phyloP scores from a whole-genome alignment of 2,888 invertebrate genomes.

The Leptinotarsa tumamoca region DNA sequence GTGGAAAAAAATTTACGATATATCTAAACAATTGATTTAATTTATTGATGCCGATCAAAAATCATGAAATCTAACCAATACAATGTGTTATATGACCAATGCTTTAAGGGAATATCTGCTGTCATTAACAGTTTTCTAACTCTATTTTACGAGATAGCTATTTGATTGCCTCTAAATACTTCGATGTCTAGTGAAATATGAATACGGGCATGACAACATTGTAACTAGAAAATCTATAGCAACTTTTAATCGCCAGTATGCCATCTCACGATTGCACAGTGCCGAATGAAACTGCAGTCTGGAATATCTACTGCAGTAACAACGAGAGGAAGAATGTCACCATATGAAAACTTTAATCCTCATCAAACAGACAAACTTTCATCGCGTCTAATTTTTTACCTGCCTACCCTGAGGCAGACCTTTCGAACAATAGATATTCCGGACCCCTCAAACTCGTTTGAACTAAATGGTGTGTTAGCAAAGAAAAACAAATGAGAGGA shows the following conservation, averaged over 20 bases:
- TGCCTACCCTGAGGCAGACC: conserved; percentile 3
- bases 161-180: too few species aligned
- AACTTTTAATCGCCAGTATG: neutral
- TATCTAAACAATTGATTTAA: too few species aligned
- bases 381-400: conserved; percentile 16
- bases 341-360: neutral
- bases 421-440: neutral
- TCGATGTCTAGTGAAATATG: too few species aligned
- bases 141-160: too few species aligned
- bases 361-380: conserved; percentile 14
- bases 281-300: neutral
- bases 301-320: neutral
- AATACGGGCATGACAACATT: neutral
- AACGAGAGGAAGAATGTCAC: neutral
- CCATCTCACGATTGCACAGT: neutral
- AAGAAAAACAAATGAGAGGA: conserved; percentile 8
- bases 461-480: neutral
- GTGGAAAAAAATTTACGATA: too few species aligned
- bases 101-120: too few species aligned
- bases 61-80: too few species aligned
- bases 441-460: conserved; percentile 1
- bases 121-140: too few species aligned
- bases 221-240: neutral
- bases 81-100: too few species aligned
- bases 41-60: too few species aligned